Base-by-base conservation (phyloP, 2,797 vertebrate genomes). In the Sebastes kiyomatsui region DNA sequence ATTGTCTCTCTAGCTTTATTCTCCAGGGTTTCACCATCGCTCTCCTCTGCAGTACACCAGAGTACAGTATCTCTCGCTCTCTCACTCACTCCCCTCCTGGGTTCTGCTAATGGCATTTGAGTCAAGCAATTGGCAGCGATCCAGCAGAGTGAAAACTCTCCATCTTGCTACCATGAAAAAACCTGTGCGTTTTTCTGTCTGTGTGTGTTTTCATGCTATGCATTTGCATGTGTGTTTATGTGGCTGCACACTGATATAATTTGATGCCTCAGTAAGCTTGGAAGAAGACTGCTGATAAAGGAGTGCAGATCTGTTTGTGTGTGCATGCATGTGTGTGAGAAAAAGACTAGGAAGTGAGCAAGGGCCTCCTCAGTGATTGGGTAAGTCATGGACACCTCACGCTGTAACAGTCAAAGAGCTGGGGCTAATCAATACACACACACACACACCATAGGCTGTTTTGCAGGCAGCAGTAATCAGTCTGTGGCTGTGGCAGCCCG, bases 381-480 rank as follows among this genome's bases (percentile, higher is more conserved):
- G 52, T 59, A 69, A 68, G 77, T 80, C 86, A 85, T 78, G 77
- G 85, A 90, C 88, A 88, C 73, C 76, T 87, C 82, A 86, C 33
- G 46, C 82, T 89, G 77, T 67, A 87, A 65, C 79, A 83, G 83
- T 80, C 83, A 85, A 86, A 87, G 72, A 71, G 72, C 74, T 69
- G 46, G 13, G 23, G 54, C 56, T 75, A 79, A 91, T 88, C 88
- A 83, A 89, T 78, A 82, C 62, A 75, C 65, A 66, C 59, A 76
- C 56, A 30, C 28, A 67, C n/a, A 22, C 28, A 22, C 49, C 71
- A 67, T 67, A 67, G 76, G 62, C 79, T 80, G 81, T 84, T 88
- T 83, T 86, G 88, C 75, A 88, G 87, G 82, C 75, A 87, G 80
- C 81, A 88, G 83, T 82, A 88, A 92, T 92, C 90, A 91, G 84